Evolutionary conservation across 2,888 invertebrate species (phyloP).

Genomic region (Dendrolimus houi): DNA sequence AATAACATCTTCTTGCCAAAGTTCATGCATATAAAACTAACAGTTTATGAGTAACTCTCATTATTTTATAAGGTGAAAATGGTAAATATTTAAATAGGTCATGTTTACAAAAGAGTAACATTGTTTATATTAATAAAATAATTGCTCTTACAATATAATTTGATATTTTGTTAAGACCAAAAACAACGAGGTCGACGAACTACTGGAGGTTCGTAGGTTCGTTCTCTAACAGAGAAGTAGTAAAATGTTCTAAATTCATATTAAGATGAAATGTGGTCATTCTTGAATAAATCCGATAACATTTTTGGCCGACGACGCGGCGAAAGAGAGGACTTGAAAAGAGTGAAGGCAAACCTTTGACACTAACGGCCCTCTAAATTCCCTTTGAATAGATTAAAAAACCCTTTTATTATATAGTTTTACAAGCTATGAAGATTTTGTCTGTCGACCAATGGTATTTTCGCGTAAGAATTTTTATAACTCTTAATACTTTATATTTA

Average conservation of each 20-base stretch:
- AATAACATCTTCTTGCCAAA: too few relatives aligned
- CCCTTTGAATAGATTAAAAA: conserved; percentile 41
- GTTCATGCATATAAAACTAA: too few relatives aligned
- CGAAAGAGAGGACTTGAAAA: conserved; percentile 30
- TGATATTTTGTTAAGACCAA: too few relatives aligned
- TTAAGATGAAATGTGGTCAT: conserved; percentile 21
- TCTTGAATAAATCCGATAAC: conserved; percentile 29
- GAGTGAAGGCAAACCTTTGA: conserved; percentile 35
- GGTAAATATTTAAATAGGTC: not conserved
- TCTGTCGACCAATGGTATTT: not conserved
- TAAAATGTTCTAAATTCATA: not conserved
- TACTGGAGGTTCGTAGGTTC: too few relatives aligned
- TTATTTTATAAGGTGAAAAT: not conserved
- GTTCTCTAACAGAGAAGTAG: too few relatives aligned
- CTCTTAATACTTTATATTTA: too few relatives aligned
- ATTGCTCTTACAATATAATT: too few relatives aligned
- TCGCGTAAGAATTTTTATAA: not conserved
- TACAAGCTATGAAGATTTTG: conserved; percentile 14
- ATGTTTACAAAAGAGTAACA: not conserved
- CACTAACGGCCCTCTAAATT: conserved; percentile 47
- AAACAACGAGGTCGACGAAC: too few relatives aligned
- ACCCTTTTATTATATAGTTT: conserved; percentile 27
- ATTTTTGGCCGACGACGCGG: conserved; percentile 18
- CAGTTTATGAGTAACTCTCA: too few relatives aligned
- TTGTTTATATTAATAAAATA: not conserved